Percentiles rank a stretch among this genome's conserved stretches.
These are phyloP conservation scores for Labeo calbasu DNA, from an alignment of 2,797 vertebrate species.

Conservation along the genomic window DNA sequence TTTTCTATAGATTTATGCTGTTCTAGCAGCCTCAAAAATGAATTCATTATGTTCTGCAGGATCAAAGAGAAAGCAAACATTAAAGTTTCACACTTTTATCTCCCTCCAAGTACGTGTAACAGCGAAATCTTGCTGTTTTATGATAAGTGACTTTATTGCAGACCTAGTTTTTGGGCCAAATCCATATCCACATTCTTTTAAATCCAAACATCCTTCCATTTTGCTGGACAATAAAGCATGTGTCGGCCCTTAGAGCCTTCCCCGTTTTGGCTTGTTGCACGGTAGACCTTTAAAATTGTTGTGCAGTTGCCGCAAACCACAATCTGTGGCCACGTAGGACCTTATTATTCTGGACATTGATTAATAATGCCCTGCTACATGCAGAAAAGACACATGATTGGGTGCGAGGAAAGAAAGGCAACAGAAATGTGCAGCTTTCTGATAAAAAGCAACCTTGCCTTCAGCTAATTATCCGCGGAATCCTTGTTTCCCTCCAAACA, in stretches of 20 bases:
- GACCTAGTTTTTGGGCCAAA: conserved; percentile 37
- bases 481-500: conserved; percentile 64
- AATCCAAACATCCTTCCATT: conserved; percentile 25
- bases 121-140: conserved; percentile 25
- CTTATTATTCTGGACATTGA: conserved; percentile 72
- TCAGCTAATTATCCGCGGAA: conserved; percentile 74
- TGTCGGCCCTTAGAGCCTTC: conserved; percentile 47
- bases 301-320: conserved; percentile 59
- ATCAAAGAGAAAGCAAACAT: conserved; percentile 52
- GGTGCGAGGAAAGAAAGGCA: conserved; percentile 60
- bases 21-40: conserved; percentile 22
- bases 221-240: conserved; percentile 30
- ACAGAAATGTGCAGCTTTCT: conserved; percentile 74
- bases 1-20: conserved; percentile 4
- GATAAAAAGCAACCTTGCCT: conserved; percentile 73
- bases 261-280: conserved; percentile 46
- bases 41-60: conserved; percentile 31
- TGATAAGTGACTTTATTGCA: conserved; percentile 21
- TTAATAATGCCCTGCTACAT: conserved; percentile 70
- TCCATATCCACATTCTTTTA: conserved; percentile 34
- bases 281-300: conserved; percentile 62
- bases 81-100: conserved; percentile 47
- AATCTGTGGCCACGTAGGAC: conserved; percentile 67
- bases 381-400: conserved; percentile 65
- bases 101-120: conserved; percentile 23